A percentile compares a stretch with the other conserved stretches of the same genome.
These are phyloP conservation scores for Athrips mouffetella DNA, from an alignment of 2,888 invertebrate species.

Conservation along the genomic window DNA sequence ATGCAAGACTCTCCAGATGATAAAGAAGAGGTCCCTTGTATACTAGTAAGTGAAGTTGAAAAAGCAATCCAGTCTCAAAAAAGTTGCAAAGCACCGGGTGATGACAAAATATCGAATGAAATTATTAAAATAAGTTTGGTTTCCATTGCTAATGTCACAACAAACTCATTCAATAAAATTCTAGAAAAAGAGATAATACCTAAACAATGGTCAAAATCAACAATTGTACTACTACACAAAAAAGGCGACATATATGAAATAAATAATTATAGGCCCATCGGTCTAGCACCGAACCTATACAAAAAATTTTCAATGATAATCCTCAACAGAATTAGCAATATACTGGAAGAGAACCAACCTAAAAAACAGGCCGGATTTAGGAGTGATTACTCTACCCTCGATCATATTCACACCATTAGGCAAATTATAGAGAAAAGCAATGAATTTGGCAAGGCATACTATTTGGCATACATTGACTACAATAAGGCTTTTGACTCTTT, in stretches of 20 bases:
- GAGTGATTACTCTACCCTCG: conserved; percentile 8
- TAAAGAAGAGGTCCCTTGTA: neutral
- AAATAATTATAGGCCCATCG: conserved; percentile 16
- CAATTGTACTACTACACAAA: conserved; percentile 18
- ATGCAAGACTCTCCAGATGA: neutral
- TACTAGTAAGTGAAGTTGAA: neutral
- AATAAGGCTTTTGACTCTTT: conserved; percentile 21
- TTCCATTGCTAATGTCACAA: neutral
- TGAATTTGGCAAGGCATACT: conserved; percentile 6
- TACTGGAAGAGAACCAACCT: conserved; percentile 10
- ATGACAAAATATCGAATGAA: conserved; percentile 1
- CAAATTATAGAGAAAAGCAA: conserved; percentile 11
- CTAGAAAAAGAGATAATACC: conserved; percentile 16
- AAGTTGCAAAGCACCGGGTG: conserved; percentile 1
- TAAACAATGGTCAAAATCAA: conserved; percentile 16
- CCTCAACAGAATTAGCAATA: conserved; percentile 18
- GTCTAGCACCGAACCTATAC: conserved; percentile 12
- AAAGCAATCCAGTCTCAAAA: neutral
- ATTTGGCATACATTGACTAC: conserved; percentile 20
- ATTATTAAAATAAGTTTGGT: neutral
- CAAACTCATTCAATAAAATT: conserved; percentile 10
- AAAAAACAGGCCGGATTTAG: conserved; percentile 14
- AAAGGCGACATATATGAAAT: conserved; percentile 17
- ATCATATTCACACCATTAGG: conserved; percentile 11
- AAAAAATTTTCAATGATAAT: conserved; percentile 23